Conservation (phyloP, 2,888 invertebrate genomes). For the Cheilosia variabilis region DNA sequence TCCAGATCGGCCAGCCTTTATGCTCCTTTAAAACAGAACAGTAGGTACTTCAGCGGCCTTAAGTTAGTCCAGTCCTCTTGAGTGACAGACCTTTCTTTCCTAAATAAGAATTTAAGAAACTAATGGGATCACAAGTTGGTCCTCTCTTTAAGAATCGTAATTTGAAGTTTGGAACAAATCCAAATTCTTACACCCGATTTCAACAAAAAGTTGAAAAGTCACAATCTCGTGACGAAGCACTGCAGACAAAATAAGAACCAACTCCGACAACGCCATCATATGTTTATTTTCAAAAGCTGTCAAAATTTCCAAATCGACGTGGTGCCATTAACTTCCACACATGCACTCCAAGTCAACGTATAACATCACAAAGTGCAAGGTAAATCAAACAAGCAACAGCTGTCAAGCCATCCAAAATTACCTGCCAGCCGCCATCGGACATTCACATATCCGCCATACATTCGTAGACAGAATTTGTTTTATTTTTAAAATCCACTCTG, state of each 20-base stretch:
- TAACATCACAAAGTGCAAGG: conserved; percentile 11
- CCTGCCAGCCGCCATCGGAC: conserved; percentile 45
- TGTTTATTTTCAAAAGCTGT: background rate
- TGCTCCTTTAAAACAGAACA: too few relatives aligned
- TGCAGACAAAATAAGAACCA: background rate
- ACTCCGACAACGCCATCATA: background rate
- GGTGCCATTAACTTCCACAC: conserved; percentile 8
- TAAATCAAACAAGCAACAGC: conserved; percentile 9
- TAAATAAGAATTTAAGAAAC: background rate
- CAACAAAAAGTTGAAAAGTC: too few relatives aligned
- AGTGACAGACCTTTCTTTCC: background rate
- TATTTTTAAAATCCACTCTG: conserved; percentile 43
- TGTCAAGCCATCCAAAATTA: conserved; percentile 7
- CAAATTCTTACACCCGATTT: background rate
- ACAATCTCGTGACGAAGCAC: too few relatives aligned
- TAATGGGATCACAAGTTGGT: background rate
- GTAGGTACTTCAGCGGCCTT: too few relatives aligned
- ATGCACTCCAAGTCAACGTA: background rate
- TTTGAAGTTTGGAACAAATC: background rate
- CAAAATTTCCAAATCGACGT: background rate
- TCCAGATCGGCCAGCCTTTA: too few relatives aligned
- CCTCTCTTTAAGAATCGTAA: background rate
- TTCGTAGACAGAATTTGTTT: conserved; percentile 31
- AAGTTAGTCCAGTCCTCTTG: background rate
- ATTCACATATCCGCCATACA: conserved; percentile 14